A percentile compares a stretch with the other conserved stretches of the same genome.
phyloP scores from a whole-genome alignment of 2,113 vertebrate genomes.

The Rhagologus leucostigma region DNA sequence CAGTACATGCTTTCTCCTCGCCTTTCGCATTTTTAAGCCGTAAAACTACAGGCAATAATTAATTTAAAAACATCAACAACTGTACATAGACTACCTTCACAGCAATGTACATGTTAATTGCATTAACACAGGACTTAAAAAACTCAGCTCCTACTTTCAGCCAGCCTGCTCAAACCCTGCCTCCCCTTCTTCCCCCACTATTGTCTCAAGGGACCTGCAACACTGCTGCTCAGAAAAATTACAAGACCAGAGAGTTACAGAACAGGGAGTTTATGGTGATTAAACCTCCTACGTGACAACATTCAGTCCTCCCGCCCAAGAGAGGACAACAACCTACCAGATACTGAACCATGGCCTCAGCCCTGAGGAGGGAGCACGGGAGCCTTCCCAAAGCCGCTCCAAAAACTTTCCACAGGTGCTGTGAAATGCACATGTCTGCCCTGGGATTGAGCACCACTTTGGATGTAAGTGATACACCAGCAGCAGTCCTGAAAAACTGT shows the following conservation, averaged over 20 bases:
- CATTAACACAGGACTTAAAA: background rate
- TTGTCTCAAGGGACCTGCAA: fast-evolving
- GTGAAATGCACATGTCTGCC: fast-evolving
- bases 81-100: background rate
- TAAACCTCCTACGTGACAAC: background rate
- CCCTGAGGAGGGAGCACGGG: background rate
- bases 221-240: background rate
- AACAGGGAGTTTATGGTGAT: background rate
- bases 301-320: background rate
- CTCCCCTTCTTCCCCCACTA: background rate
- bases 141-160: background rate
- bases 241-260: background rate
- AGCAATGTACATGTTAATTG: fast-evolving
- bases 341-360: background rate
- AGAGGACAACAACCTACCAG: background rate
- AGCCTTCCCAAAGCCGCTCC: background rate
- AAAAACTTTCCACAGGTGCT: background rate
- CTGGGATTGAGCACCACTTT: fast-evolving
- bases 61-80: background rate
- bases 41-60: background rate
- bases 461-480: background rate
- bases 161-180: background rate
- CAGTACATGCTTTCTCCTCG: background rate
- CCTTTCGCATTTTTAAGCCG: background rate
- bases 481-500: background rate